phyloP scores from a whole-genome alignment of 2,888 invertebrate species.

The Cistogaster globosa region DNA sequence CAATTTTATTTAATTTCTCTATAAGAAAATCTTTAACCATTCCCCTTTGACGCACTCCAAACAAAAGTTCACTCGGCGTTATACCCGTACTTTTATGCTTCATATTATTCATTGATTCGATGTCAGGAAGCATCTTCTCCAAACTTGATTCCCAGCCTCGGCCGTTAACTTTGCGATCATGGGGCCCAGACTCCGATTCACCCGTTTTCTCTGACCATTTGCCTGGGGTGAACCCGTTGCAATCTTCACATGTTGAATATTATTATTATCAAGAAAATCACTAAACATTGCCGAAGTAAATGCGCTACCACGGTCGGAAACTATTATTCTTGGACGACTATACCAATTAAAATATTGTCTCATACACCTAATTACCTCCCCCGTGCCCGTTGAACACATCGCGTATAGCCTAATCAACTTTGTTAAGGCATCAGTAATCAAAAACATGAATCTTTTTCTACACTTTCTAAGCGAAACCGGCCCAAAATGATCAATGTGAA shows the following conservation, averaged over 20 bases:
- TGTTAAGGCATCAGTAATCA: slow-evolving; percentile 35
- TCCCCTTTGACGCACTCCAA: not conserved
- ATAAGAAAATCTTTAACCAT: not conserved
- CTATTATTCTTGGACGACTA: not conserved
- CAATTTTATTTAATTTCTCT: too few species aligned
- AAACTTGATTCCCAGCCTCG: not conserved
- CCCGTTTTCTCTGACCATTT: slow-evolving; percentile 47
- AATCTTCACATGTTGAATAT: slow-evolving; percentile 39
- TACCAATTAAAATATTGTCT: slow-evolving; percentile 22
- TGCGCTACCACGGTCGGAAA: too few species aligned
- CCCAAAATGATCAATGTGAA: slow-evolving; percentile 31
- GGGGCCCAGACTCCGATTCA: slow-evolving; percentile 30
- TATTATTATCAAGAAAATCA: slow-evolving; percentile 11
- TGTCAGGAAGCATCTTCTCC: not conserved
- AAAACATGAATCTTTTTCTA: slow-evolving; percentile 14
- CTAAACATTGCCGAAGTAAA: too few species aligned
- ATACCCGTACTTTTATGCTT: slow-evolving; percentile 5
- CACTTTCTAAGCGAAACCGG: not conserved
- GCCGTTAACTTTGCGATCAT: slow-evolving; percentile 76
- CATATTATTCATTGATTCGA: slow-evolving; percentile 15
- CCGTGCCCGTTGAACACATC: slow-evolving; percentile 17
- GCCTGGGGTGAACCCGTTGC: slow-evolving; percentile 50
- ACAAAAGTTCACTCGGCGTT: slow-evolving; percentile 10
- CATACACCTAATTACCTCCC: slow-evolving; percentile 26
- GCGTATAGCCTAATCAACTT: slow-evolving; percentile 34